Evolutionary conservation across 1,140 invertebrate species (phyloP).

Genomic region (Dendrolimus punctatus): DNA sequence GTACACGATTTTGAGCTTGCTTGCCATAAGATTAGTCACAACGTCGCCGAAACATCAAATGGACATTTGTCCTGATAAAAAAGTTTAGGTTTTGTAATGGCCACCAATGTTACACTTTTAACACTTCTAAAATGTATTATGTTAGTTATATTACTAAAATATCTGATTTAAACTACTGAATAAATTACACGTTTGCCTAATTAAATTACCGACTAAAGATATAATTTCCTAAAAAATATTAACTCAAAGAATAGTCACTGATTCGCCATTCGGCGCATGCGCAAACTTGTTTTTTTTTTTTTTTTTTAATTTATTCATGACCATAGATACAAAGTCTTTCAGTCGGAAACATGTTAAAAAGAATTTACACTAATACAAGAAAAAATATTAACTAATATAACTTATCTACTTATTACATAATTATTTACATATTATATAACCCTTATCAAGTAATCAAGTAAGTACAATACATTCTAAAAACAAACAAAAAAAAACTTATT

Average conservation of each 20-base stretch:
- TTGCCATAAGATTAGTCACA: slow-evolving; percentile 47
- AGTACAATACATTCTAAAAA: too few relatives aligned
- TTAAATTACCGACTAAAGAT: slow-evolving; percentile 59
- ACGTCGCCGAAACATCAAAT: slow-evolving; percentile 71
- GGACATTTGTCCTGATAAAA: slow-evolving; percentile 70
- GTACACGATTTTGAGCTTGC: slow-evolving; percentile 50
- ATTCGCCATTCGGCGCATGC: slow-evolving; percentile 71
- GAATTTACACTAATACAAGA: too few relatives aligned
- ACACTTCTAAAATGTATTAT: slow-evolving; percentile 44
- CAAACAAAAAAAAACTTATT: too few relatives aligned
- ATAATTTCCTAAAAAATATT: slow-evolving; percentile 69
- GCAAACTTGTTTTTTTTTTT: slow-evolving; percentile 69
- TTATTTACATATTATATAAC: too few relatives aligned
- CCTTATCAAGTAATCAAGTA: too few relatives aligned
- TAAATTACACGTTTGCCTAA: slow-evolving; percentile 49
- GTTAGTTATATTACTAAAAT: slow-evolving; percentile 28
- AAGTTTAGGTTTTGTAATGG: slow-evolving; percentile 71
- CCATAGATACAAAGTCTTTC: too few relatives aligned
- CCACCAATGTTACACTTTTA: slow-evolving; percentile 68
- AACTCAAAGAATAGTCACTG: slow-evolving; percentile 69
- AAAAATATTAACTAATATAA: too few relatives aligned
- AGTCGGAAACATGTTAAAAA: too few relatives aligned
- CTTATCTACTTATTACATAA: too few relatives aligned
- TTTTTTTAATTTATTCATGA: too few relatives aligned
- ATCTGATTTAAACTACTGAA: slow-evolving; percentile 30